Conservation (phyloP, 2,888 invertebrate species). For the Branchellion lobata region DNA sequence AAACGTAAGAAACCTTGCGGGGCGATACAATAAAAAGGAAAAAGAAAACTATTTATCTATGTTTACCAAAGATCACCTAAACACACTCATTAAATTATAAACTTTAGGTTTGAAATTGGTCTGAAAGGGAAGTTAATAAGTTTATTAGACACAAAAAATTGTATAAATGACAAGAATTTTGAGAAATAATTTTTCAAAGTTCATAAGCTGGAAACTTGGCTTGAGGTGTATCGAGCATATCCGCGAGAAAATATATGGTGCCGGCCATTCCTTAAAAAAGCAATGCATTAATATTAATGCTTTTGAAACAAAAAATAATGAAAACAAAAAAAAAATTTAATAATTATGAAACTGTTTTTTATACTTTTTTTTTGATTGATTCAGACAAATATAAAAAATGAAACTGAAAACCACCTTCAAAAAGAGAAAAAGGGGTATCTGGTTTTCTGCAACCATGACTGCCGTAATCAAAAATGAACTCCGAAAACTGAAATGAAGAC, state of each 20-base stretch:
- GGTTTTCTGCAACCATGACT: conserved; percentile 68
- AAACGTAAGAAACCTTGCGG: not conserved
- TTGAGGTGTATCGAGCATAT: conserved; percentile 69
- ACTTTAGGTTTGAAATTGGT: too few species aligned
- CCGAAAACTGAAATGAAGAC: conserved; percentile 68
- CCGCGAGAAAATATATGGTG: conserved; percentile 74
- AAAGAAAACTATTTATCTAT: not conserved
- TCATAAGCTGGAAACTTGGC: conserved; percentile 77
- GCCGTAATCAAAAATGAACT: conserved; percentile 77
- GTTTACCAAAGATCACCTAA: too few species aligned
- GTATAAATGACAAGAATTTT: too few species aligned
- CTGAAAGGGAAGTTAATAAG: too few species aligned
- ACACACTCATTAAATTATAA: too few species aligned
- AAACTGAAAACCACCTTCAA: conserved; percentile 74
- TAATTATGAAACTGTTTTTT: too few species aligned
- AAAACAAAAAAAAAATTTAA: too few species aligned
- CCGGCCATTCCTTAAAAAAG: conserved; percentile 68
- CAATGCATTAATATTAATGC: not conserved
- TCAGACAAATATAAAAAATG: too few species aligned
- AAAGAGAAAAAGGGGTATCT: conserved; percentile 79
- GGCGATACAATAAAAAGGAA: not conserved
- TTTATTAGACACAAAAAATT: too few species aligned
- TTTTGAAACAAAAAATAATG: too few species aligned
- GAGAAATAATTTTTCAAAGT: too few species aligned
- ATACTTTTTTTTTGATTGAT: too few species aligned